Percentiles rank a stretch among this genome's conserved stretches.
Evolutionary conservation across 2,797 vertebrate genomes (phyloP).

Genomic region (Eutrigla gurnardus): DNA sequence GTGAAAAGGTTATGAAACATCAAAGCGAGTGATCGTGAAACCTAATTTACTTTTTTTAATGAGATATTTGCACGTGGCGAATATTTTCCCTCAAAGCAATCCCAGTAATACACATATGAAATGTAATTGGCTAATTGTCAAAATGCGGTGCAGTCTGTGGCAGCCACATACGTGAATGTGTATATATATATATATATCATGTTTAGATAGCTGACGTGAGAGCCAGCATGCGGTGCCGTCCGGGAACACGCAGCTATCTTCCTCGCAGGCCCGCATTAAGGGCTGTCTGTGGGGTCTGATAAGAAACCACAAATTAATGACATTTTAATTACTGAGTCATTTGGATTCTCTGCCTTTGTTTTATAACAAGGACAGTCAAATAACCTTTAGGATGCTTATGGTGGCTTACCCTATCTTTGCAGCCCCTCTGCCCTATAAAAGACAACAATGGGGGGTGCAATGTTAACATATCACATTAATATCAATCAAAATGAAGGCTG

Average conservation of each 20-base stretch:
- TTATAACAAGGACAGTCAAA: conserved; percentile 65
- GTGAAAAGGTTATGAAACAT: conserved; percentile 54
- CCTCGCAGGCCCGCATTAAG: conserved; percentile 71
- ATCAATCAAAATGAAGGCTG: conserved; percentile 37
- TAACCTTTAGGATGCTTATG: conserved; percentile 54
- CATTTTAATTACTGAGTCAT: conserved; percentile 81
- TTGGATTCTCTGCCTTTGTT: conserved; percentile 72
- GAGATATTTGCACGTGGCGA: conserved; percentile 67
- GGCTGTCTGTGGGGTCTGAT: conserved; percentile 78
- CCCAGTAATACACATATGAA: conserved; percentile 62
- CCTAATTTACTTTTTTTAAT: conserved; percentile 78
- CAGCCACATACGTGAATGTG: conserved; percentile 12
- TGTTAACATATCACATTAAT: conserved; percentile 46
- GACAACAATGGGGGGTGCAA: conserved; percentile 40
- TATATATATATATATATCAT: conserved; percentile 46
- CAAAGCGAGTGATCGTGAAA: conserved; percentile 67
- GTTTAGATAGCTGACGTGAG: conserved; percentile 69
- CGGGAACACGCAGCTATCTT: conserved; percentile 58
- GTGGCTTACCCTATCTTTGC: conserved; percentile 48
- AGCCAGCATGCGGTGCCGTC: conserved; percentile 54
- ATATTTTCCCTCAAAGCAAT: conserved; percentile 58
- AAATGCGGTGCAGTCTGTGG: conserved; percentile 48
- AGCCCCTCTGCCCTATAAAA: conserved; percentile 51
- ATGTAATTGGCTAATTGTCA: conserved; percentile 78
- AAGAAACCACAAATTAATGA: conserved; percentile 78